phyloP scores from a whole-genome alignment of 1,140 invertebrate species.

The Drosophila yakuba region DNA sequence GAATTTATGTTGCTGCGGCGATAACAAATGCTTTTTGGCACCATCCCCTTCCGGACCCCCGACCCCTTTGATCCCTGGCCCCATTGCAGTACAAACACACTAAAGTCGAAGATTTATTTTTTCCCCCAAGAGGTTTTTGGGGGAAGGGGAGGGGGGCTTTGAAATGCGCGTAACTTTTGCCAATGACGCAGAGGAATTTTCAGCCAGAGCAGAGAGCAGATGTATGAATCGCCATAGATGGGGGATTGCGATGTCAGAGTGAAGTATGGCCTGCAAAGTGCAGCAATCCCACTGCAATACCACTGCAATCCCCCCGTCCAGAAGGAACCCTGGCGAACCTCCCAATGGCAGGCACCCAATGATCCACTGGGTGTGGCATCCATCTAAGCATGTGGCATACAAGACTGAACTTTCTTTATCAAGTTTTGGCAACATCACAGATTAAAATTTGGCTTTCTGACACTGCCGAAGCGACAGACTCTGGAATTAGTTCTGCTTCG shows the following conservation, averaged over 20 bases:
- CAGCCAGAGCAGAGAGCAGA: slow-evolving; percentile 35
- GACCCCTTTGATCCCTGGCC: background rate
- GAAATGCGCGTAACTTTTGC: slow-evolving; percentile 74
- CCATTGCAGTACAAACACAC: slow-evolving; percentile 15
- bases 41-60: slow-evolving; percentile 10
- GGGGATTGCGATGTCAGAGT: slow-evolving; percentile 43
- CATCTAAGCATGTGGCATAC: slow-evolving; percentile 67
- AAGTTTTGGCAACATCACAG: slow-evolving; percentile 80
- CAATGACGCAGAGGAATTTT: slow-evolving; percentile 70
- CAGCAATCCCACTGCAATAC: slow-evolving; percentile 8
- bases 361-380: slow-evolving; percentile 37
- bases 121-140: slow-evolving; percentile 9
- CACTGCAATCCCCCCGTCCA: too few relatives aligned
- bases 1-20: slow-evolving; percentile 78
- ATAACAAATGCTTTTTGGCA: slow-evolving; percentile 81
- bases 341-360: background rate
- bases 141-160: background rate
- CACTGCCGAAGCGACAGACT: slow-evolving; percentile 55
- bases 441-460: slow-evolving; percentile 82
- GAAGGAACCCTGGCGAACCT: too few relatives aligned
- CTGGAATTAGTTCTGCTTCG: slow-evolving; percentile 37
- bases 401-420: slow-evolving; percentile 74
- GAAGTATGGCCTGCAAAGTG: slow-evolving; percentile 69
- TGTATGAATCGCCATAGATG: slow-evolving; percentile 29
- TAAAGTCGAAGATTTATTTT: slow-evolving; percentile 74